Evolutionary conservation across 2,888 invertebrate species (phyloP), one percentile per base, ranked within the genome.

Genomic region (Eupeodes latifasciatus): DNA sequence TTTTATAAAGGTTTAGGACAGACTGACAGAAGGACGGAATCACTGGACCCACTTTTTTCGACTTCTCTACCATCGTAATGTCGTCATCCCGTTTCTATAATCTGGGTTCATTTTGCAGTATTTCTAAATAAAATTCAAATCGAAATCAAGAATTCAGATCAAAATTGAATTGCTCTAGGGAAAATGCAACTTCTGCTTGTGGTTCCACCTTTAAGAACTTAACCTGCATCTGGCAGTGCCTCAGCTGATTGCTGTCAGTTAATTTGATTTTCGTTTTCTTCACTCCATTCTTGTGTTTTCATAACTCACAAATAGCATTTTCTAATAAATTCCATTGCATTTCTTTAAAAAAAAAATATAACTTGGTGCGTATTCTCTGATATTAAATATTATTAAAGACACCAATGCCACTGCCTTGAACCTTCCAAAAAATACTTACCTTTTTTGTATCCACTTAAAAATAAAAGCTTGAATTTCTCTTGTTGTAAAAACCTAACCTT

Each of bases 171-270:
- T 27, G 27, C 27, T 27, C 27, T 27, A 3, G 2, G 27, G 27
- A 27, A 19, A 27, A 27, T 27, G 0, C 27, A 27, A 27, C 27
- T 27, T 27, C 27, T 27, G 34, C 9, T 36, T 75, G 62, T 64
- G 64, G 12, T 14, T 14, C 12, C n/a, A 5, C 57, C 66, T 34
- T 67, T 44, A 19, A 57, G 47, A 19, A 27, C 5, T 40, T 10
- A 19, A 1, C 5, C 47, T 27, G 1, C 11, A 10, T 55, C 53
- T 72, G 77, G 83, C 57, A 77, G 16, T 47, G 59, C 51, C 72
- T 72, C 81, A 77, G 76, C 67, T 86, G 78, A 44, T 64, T 44
- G 19, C 57, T 81, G 77, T 81, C 85, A 78, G 36, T 67, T 12
- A 19, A 9, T 6, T 40, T 2, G 59, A 59, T 36, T 9, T n/a